phyloP scores from a whole-genome alignment of 2,888 invertebrate genomes.

The Pelosia muscerda region DNA sequence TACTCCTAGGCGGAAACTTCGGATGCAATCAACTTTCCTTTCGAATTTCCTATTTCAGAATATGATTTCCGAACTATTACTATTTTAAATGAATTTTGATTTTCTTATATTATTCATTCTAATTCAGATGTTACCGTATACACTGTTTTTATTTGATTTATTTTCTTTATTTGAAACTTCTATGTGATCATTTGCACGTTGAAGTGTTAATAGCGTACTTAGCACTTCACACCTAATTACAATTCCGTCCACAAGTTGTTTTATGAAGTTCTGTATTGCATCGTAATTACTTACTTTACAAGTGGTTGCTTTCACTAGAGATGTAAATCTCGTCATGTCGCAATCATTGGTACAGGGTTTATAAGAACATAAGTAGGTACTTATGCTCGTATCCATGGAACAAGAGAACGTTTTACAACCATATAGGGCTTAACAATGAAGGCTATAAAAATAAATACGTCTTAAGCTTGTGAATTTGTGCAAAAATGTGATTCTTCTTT shows the following conservation, averaged over 20 bases:
- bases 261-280: constrained; percentile 45
- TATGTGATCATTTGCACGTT: constrained; percentile 13
- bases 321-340: constrained; percentile 63
- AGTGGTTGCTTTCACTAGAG: constrained; percentile 81
- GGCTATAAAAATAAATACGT: neutral
- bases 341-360: constrained; percentile 63
- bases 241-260: constrained; percentile 35
- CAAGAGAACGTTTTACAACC: constrained; percentile 12
- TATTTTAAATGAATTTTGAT: no score
- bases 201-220: constrained; percentile 34
- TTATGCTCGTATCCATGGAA: constrained; percentile 57
- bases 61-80: no score
- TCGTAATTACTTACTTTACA: constrained; percentile 65
- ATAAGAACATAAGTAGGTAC: constrained; percentile 56
- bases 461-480: neutral
- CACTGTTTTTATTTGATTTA: neutral
- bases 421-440: neutral
- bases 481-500: no score
- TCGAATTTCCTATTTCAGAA: no score
- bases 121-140: neutral
- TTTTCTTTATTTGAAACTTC: neutral
- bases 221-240: constrained; percentile 34
- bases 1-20: no score
- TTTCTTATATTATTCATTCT: no score
- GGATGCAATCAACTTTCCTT: no score